These are phyloP conservation scores for Rhinogobius similis DNA, from an alignment of 2,113 vertebrate species.

Conservation along the genomic window DNA sequence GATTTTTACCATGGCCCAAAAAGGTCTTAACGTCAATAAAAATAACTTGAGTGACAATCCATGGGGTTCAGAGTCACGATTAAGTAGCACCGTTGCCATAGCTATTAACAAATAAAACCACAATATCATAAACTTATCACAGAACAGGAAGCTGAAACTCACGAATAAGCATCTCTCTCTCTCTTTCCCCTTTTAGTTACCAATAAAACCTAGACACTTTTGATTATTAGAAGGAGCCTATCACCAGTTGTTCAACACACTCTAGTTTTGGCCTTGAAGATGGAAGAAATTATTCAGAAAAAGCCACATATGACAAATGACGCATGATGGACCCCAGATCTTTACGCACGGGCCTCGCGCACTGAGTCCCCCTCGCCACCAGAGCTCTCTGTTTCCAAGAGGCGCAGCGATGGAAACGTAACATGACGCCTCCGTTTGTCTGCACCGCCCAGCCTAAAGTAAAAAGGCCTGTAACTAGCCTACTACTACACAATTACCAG, in stretches of 20 bases:
- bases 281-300: not conserved
- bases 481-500: not conserved
- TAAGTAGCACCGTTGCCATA: too few species aligned
- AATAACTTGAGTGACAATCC: too few species aligned
- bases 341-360: conserved; percentile 5
- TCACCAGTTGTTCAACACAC: not conserved
- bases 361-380: conserved; percentile 50
- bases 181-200: too few species aligned
- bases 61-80: too few species aligned
- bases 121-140: too few species aligned
- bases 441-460: conserved; percentile 40
- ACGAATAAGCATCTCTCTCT: too few species aligned
- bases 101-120: too few species aligned
- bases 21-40: not conserved
- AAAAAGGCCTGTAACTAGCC: conserved; percentile 35
- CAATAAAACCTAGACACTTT: not conserved
- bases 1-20: not conserved
- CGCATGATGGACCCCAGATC: not conserved
- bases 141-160: too few species aligned
- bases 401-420: conserved; percentile 30
- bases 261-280: not conserved
- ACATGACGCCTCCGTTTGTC: conserved; percentile 56
- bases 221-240: not conserved
- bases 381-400: conserved; percentile 43
- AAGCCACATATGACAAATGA: not conserved